Evolutionary conservation across 2,888 invertebrate genomes (phyloP).

Genomic region (Yponomeuta plumbellus): DNA sequence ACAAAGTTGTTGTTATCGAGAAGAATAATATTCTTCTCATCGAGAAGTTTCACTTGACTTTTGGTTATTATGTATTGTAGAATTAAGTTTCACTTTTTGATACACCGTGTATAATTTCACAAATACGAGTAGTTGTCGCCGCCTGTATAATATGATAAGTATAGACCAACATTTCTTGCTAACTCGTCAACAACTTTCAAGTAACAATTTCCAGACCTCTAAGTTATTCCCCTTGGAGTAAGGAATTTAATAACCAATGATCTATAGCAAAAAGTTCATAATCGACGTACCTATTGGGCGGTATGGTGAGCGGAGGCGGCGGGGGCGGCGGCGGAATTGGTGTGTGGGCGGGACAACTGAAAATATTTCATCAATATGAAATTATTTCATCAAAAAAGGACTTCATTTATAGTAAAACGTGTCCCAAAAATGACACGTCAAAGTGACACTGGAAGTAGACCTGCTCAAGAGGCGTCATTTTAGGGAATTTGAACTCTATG

Average conservation of each 20-base stretch:
- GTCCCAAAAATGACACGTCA: too few species aligned
- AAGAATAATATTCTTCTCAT: too few species aligned
- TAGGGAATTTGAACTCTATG: too few species aligned
- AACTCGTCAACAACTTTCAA: neutral
- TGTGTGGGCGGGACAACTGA: conserved; percentile 76
- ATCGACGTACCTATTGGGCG: conserved; percentile 63
- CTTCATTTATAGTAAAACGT: too few species aligned
- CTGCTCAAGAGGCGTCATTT: too few species aligned
- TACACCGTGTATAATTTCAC: too few species aligned
- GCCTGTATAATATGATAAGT: neutral
- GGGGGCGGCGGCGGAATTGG: conserved; percentile 79
- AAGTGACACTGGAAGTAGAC: too few species aligned
- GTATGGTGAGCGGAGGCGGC: conserved; percentile 71
- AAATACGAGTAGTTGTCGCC: too few species aligned
- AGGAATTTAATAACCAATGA: neutral
- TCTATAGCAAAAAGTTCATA: neutral
- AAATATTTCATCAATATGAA: conserved; percentile 26
- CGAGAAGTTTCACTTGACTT: too few species aligned
- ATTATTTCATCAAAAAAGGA: too few species aligned
- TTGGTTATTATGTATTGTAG: too few species aligned
- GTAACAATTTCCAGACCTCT: neutral
- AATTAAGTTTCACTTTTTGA: too few species aligned
- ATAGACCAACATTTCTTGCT: neutral
- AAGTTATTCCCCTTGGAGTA: neutral
- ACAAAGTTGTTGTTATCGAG: neutral